Conservation (phyloP, 2,113 vertebrate genomes). For the Melospiza georgiana region DNA sequence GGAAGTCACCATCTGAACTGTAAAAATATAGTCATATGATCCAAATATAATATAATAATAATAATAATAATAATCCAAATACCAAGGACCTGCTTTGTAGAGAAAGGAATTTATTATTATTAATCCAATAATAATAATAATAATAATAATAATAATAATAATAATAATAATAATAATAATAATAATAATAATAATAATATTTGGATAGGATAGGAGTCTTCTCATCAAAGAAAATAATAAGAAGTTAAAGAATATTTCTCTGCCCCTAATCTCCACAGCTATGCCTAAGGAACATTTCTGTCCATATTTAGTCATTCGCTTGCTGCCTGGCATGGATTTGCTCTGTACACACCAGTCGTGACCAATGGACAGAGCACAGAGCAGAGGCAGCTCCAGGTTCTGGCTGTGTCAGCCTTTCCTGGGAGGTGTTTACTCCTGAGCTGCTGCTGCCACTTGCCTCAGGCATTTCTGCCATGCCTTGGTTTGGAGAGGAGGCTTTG, state of each 20-base stretch:
- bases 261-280: background rate
- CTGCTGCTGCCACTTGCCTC: fast-evolving
- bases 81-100: too few species aligned
- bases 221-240: background rate
- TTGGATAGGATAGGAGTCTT: background rate
- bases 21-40: background rate
- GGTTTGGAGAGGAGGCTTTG: background rate
- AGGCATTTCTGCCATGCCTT: background rate
- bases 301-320: background rate
- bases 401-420: background rate
- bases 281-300: background rate
- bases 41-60: too few species aligned
- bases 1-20: background rate
- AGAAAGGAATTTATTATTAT: too few species aligned
- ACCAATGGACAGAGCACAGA: background rate
- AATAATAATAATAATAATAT: background rate
- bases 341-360: background rate
- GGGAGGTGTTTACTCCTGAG: fast-evolving
- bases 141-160: too few species aligned
- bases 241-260: background rate
- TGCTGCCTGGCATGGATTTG: background rate
- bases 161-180: too few species aligned
- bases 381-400: background rate
- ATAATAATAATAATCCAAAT: too few species aligned
- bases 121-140: too few species aligned